Percentiles rank a stretch among this genome's conserved stretches.
Evolutionary conservation across 2,113 vertebrate species (phyloP).

Genomic region (Quiscalus mexicanus): DNA sequence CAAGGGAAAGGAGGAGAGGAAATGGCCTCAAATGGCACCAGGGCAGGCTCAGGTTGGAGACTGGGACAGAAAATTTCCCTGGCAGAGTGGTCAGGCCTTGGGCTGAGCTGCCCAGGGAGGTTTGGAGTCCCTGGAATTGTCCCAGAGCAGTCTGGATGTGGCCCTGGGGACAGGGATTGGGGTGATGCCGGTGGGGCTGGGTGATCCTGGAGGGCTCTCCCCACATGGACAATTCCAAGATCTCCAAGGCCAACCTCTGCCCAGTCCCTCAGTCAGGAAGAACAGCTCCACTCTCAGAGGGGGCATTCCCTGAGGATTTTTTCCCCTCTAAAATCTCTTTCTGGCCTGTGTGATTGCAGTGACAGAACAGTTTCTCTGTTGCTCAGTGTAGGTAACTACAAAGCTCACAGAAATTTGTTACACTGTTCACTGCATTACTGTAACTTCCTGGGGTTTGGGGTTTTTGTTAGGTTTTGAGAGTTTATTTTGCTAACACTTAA

Average conservation of each 20-base stretch:
- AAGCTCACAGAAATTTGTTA: not conserved
- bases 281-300: not conserved
- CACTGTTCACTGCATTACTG: not conserved
- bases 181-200: not conserved
- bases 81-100: not conserved
- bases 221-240: not conserved
- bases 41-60: not conserved
- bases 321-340: not conserved
- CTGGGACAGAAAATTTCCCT: not conserved
- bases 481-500: not conserved
- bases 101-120: not conserved
- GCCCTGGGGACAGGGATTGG: not conserved
- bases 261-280: not conserved
- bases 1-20: not conserved
- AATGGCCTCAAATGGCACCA: not conserved
- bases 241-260: not conserved
- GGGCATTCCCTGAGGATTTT: not conserved
- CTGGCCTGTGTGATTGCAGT: not conserved
- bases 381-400: not conserved
- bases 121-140: not conserved
- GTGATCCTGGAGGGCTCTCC: rapidly evolving
- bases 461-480: not conserved
- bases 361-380: not conserved
- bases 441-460: not conserved
- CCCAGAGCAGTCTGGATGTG: not conserved